Conservation (phyloP, 2,113 vertebrate species). For the Marmota flaviventris region DNA sequence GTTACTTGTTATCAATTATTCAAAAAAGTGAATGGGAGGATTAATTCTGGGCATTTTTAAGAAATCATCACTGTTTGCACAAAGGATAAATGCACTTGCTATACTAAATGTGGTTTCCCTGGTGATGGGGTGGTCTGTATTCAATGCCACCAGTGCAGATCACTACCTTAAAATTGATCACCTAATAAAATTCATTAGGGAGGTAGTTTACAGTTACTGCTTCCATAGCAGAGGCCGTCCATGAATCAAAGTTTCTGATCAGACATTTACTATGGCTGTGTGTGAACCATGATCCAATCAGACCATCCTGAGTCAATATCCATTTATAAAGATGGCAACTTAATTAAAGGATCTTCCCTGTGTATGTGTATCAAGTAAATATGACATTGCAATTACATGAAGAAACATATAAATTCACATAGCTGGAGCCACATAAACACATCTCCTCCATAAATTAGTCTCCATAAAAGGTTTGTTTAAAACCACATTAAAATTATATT, state of each 20-base stretch:
- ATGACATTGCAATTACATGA: not conserved
- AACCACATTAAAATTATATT: not conserved
- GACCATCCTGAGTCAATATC: not conserved
- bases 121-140: not conserved
- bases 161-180: not conserved
- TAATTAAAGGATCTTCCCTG: not conserved
- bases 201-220: not conserved
- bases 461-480: not conserved
- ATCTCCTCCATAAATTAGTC: not conserved
- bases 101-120: constrained; percentile 51
- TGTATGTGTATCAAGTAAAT: not conserved
- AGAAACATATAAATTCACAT: not conserved
- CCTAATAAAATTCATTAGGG: not conserved
- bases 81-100: not conserved
- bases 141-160: not conserved
- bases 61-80: constrained; percentile 19
- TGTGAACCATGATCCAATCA: not conserved
- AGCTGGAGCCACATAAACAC: not conserved
- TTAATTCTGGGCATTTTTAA: not conserved
- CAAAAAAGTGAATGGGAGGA: constrained; percentile 1
- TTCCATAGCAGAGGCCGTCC: not conserved
- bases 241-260: constrained; percentile 10
- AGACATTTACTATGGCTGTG: not conserved
- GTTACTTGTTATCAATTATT: not conserved
- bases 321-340: constrained; percentile 31